Evolutionary conservation across 2,888 invertebrate species (phyloP), one percentile per base, ranked within the genome.

Genomic region (Brenthis ino): DNA sequence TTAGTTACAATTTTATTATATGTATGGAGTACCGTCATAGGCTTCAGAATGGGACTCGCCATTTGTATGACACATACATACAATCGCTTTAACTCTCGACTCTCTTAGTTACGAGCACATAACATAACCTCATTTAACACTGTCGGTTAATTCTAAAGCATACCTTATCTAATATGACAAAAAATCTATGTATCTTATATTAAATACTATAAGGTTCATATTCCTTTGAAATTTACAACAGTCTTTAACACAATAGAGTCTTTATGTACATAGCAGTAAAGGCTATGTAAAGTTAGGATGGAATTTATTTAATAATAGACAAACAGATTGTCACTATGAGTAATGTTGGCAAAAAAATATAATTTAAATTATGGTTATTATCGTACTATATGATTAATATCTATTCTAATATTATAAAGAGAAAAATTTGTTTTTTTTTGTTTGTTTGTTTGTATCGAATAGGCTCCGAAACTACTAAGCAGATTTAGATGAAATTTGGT

Each of bases 301-400:
- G 77, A 63, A 78, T 77, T 78, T 82, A 80, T 84, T 85, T 84
- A 85, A 85, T 85, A 85, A 85, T 84, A 82, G 77, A 84, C 80
- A 82, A 78, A 82, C 81, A 82, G 81, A 85, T 85, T 85, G 84
- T 83, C 84, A 80, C 80, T 78, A 66, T 57, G 56, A 68, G 77
- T 79, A 80, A 71, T 8, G 77, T 74, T 53, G 33, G 66, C 74
- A 77, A 48, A 73, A 74, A 68, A 65, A 12, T 47, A 28, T 14
- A 48, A 28, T 28, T 5, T 4, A 28, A 28, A 28, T 5, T 28
- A 28, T 28, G 0, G 4, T 28, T 28, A 28, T 28, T 28, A 28
- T 28, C 24, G 4, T 28, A 28, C 28, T 28, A 28, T 5, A 20
- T 20, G 20, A 20, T 20, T 20, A 20, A 20, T 20, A 20, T 20